Conservation (phyloP, 2,797 vertebrate genomes). For the Vireo griseus region DNA sequence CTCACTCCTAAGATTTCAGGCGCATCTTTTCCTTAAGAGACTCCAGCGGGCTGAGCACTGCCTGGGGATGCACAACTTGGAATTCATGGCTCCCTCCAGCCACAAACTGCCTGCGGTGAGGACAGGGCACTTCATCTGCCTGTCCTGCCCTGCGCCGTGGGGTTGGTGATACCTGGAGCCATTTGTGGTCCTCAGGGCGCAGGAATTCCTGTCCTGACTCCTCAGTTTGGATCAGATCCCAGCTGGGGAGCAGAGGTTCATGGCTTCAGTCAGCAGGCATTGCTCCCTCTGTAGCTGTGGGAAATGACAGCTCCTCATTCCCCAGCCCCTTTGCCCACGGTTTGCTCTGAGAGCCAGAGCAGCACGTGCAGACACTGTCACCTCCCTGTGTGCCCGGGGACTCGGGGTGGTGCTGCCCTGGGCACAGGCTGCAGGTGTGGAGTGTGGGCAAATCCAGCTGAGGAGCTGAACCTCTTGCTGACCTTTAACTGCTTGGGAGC, state of each 20-base stretch:
- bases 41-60: neutral
- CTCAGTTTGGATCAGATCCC: neutral
- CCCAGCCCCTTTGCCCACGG: accelerated
- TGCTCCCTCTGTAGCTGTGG: neutral
- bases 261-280: neutral
- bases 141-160: accelerated
- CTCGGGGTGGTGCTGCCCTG: neutral
- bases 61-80: neutral
- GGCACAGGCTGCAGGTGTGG: accelerated
- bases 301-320: neutral
- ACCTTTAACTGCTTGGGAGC: constrained; percentile 10
- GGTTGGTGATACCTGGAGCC: neutral
- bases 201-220: neutral
- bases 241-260: neutral
- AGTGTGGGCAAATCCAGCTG: neutral
- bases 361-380: neutral
- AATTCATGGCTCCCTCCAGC: neutral
- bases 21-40: neutral
- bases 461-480: neutral
- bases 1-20: constrained; percentile 8
- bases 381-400: accelerated
- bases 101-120: accelerated
- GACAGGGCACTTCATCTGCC: neutral
- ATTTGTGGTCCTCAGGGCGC: accelerated
- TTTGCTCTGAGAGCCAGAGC: neutral